Conservation (phyloP, 2,113 vertebrate species). For the Mustela lutreola region DNA sequence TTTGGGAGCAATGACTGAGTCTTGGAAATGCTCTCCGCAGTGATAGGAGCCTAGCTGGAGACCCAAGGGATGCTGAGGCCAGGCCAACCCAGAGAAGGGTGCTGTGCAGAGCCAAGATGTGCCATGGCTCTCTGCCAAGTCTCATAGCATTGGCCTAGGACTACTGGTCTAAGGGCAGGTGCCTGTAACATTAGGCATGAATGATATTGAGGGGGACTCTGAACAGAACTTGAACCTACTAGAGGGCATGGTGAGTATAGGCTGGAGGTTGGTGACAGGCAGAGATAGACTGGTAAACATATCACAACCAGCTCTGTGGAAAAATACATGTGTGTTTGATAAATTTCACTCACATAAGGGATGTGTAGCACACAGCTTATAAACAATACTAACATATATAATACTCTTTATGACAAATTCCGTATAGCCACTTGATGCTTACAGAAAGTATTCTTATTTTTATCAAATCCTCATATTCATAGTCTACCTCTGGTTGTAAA, state of each 20-base stretch:
- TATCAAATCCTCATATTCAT: neutral
- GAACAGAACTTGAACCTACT: neutral
- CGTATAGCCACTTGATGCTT: neutral
- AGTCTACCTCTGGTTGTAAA: neutral
- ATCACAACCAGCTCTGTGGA: neutral
- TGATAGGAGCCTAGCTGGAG: neutral
- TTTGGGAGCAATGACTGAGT: neutral
- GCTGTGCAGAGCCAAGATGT: neutral
- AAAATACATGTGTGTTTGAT: neutral
- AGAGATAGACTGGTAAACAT: too few species aligned
- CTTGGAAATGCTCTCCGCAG: neutral
- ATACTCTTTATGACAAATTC: neutral
- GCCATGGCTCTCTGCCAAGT: neutral
- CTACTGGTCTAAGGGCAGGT: neutral
- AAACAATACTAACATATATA: neutral
- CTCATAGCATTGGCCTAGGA: neutral
- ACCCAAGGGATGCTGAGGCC: neutral
- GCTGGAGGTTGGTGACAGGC: neutral
- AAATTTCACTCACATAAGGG: neutral
- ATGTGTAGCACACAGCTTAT: neutral
- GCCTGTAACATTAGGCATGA: neutral
- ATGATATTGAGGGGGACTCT: neutral
- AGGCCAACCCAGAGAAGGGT: neutral
- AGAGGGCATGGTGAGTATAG: neutral
- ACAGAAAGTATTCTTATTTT: neutral